Evolutionary conservation across 2,888 invertebrate genomes (phyloP).

Genomic region (Chrysodeixis includens): DNA sequence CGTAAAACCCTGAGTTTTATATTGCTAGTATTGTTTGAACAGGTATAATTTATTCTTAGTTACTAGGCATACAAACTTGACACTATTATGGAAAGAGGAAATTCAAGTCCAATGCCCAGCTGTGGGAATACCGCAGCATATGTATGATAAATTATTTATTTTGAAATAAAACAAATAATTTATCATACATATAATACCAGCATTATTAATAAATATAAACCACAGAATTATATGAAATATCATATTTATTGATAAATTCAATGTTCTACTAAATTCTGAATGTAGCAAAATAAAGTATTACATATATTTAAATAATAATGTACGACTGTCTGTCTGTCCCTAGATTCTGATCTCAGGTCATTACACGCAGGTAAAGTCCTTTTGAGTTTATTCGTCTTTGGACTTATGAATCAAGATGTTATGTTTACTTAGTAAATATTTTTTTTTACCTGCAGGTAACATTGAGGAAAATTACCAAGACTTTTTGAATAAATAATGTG

Average conservation of each 20-base stretch:
- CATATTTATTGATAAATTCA: no score
- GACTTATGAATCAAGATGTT: background rate
- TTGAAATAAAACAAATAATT: no score
- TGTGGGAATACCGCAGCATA: no score
- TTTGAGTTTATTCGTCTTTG: background rate
- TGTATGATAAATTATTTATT: no score
- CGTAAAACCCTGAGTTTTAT: constrained; percentile 7
- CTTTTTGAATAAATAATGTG: background rate
- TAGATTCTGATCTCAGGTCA: constrained; percentile 54
- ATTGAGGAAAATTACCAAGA: background rate
- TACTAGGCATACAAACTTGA: background rate
- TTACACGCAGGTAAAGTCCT: constrained; percentile 49
- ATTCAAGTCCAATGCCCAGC: no score
- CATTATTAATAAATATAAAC: no score
- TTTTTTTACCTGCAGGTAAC: constrained; percentile 7
- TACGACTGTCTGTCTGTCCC: constrained; percentile 39
- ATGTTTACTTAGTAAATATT: background rate
- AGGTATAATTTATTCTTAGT: background rate
- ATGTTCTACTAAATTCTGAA: no score
- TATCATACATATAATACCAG: no score
- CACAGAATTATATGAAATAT: no score
- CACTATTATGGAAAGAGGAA: no score
- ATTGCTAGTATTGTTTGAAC: background rate
- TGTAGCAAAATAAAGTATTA: no score
- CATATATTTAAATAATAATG: no score